Percentiles rank a stretch among this genome's conserved stretches.
Conservation (phyloP, 2,888 invertebrate species). For the Aethes cnicana region DNA sequence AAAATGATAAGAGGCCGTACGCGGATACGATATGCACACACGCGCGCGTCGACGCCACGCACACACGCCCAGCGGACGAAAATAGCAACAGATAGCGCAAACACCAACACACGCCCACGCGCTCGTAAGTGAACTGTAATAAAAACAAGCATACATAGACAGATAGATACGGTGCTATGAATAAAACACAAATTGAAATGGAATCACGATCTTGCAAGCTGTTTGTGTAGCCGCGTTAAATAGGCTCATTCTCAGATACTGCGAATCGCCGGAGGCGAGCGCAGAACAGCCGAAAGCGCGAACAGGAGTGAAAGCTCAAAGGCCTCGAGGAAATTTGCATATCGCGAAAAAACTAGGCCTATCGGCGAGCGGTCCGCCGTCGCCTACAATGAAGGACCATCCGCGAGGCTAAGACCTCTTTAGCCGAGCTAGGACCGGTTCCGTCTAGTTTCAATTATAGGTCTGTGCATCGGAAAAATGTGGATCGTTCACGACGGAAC, state of each 20-base stretch:
- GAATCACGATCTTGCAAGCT: slow-evolving; percentile 65
- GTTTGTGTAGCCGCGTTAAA: slow-evolving; percentile 52
- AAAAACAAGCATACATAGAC: slow-evolving; percentile 73
- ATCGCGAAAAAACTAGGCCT: slow-evolving; percentile 52
- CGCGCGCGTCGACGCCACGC: slow-evolving; percentile 45
- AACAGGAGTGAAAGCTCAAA: slow-evolving; percentile 55
- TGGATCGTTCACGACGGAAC: slow-evolving; percentile 53
- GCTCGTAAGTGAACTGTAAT: slow-evolving; percentile 75
- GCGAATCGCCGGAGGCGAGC: neutral
- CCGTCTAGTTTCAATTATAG: slow-evolving; percentile 69
- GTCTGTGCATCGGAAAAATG: slow-evolving; percentile 56
- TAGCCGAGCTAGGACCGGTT: slow-evolving; percentile 62
- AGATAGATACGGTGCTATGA: slow-evolving; percentile 61
- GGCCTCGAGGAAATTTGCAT: slow-evolving; percentile 46
- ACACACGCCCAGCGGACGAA: slow-evolving; percentile 52
- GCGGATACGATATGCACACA: slow-evolving; percentile 68
- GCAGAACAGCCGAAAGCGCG: slow-evolving; percentile 21
- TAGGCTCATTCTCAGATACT: slow-evolving; percentile 31
- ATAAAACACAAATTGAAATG: slow-evolving; percentile 72
- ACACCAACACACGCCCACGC: slow-evolving; percentile 80
- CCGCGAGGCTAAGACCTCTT: slow-evolving; percentile 36
- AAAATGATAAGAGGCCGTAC: slow-evolving; percentile 72
- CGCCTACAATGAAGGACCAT: slow-evolving; percentile 35
- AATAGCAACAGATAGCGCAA: slow-evolving; percentile 79
- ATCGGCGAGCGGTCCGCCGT: slow-evolving; percentile 16